Conservation (phyloP, 2,113 vertebrate genomes). For the Dicentrarchus labrax region DNA sequence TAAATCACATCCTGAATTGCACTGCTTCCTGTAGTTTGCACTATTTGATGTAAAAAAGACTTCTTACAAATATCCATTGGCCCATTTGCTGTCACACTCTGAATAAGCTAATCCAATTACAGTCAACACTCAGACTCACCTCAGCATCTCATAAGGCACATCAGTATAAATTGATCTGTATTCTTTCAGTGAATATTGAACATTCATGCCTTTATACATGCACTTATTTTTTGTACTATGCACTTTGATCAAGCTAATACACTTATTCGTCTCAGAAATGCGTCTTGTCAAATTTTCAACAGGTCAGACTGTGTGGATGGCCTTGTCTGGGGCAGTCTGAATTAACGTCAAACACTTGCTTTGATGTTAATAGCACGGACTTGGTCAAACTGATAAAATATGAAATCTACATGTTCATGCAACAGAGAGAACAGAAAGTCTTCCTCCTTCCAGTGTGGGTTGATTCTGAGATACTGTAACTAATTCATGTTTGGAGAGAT, state of each 20-base stretch:
- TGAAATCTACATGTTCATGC: conserved; percentile 54
- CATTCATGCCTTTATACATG: conserved; percentile 35
- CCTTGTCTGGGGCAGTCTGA: conserved; percentile 60
- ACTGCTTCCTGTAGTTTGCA: neutral
- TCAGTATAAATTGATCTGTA: conserved; percentile 44
- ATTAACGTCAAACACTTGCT: conserved; percentile 43
- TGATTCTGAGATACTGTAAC: conserved; percentile 1
- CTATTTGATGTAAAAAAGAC: neutral
- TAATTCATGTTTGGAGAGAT: conserved; percentile 20
- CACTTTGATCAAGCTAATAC: conserved; percentile 55
- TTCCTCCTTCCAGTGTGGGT: conserved; percentile 15
- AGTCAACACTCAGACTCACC: conserved; percentile 36
- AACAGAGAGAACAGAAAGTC: conserved; percentile 59
- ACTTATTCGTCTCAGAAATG: conserved; percentile 32
- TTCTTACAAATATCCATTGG: conserved; percentile 6
- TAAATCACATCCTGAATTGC: conserved; percentile 28
- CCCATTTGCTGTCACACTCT: conserved; percentile 18
- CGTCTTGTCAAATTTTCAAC: conserved; percentile 60
- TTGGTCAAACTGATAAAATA: conserved; percentile 39
- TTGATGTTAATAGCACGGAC: conserved; percentile 56
- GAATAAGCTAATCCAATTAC: conserved; percentile 30
- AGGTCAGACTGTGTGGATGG: conserved; percentile 51
- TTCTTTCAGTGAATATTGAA: conserved; percentile 26
- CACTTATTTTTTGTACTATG: conserved; percentile 7
- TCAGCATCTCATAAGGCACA: conserved; percentile 28